phyloP scores from a whole-genome alignment of 92 coral and sea anemone species.

The Epizoanthus fatuus region DNA sequence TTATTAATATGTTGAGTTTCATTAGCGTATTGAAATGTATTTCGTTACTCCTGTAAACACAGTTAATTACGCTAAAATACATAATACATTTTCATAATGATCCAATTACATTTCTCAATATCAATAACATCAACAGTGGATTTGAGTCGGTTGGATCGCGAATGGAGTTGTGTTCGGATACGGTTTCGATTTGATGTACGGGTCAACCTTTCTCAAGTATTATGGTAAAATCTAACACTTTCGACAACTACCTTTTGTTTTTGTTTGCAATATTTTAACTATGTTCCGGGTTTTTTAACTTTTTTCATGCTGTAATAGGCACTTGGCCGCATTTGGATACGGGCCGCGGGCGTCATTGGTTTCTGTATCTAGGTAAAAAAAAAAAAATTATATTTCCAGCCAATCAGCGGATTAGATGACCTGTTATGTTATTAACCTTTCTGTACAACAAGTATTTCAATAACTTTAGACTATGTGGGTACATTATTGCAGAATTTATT shows the following conservation, averaged over 20 bases:
- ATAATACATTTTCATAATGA: neutral
- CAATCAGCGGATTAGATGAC: neutral
- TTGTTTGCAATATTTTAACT: neutral
- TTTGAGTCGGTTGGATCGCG: neutral
- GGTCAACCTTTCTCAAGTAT: conserved; percentile 79
- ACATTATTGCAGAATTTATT: neutral
- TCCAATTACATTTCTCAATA: neutral
- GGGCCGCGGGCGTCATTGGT: conserved; percentile 89
- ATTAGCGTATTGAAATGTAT: neutral
- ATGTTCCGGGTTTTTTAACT: neutral
- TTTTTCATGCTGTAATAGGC: conserved; percentile 52
- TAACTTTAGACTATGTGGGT: too few species aligned
- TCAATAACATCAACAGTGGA: neutral
- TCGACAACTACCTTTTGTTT: neutral
- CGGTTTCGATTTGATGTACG: conserved; percentile 38
- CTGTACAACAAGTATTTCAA: too few species aligned
- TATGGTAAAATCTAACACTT: conserved; percentile 67
- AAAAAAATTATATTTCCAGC: conserved; percentile 24
- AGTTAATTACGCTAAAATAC: neutral
- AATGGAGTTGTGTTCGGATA: neutral
- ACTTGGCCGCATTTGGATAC: conserved; percentile 81
- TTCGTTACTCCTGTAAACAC: neutral
- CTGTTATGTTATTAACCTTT: neutral
- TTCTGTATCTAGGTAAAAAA: conserved; percentile 88
- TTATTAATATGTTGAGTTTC: neutral